phyloP scores from a whole-genome alignment of 37 sponge, comb jelly and placozoan species.

The Amphimedon queenslandica region DNA sequence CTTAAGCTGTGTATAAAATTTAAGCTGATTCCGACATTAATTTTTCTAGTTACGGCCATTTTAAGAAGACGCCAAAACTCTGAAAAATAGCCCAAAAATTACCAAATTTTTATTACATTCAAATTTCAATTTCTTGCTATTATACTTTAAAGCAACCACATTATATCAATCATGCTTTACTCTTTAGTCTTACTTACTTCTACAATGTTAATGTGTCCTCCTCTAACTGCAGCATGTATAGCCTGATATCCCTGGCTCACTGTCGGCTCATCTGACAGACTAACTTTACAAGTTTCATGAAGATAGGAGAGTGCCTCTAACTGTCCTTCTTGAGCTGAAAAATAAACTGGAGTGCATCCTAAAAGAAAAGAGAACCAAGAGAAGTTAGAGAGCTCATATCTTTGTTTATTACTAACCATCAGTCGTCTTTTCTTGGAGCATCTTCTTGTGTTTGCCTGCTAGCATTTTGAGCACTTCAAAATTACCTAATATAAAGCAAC shows the following conservation, averaged over 20 bases:
- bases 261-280: too few relatives aligned
- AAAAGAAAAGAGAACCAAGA: not conserved
- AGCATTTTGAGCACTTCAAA: constrained; percentile 59
- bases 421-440: constrained; percentile 24
- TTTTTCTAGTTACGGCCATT: too few relatives aligned
- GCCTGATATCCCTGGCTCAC: constrained; percentile 72
- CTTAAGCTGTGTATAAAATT: too few relatives aligned
- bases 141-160: too few relatives aligned
- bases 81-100: too few relatives aligned
- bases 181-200: too few relatives aligned
- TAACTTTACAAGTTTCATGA: constrained; percentile 46
- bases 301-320: constrained; percentile 62
- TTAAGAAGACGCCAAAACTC: too few relatives aligned
- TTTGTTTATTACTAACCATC: constrained; percentile 42
- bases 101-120: too few relatives aligned
- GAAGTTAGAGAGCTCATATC: not conserved
- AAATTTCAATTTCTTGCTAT: too few relatives aligned
- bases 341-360: constrained; percentile 77
- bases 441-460: constrained; percentile 45
- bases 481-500: constrained; percentile 37
- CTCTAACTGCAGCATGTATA: constrained; percentile 74
- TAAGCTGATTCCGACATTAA: too few relatives aligned
- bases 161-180: too few relatives aligned
- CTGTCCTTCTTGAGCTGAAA: constrained; percentile 73
- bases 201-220: constrained; percentile 69